A percentile compares a stretch with the other conserved stretches of the same genome.
phyloP scores from a whole-genome alignment of 2,113 vertebrate species.

The Geococcyx californianus region DNA sequence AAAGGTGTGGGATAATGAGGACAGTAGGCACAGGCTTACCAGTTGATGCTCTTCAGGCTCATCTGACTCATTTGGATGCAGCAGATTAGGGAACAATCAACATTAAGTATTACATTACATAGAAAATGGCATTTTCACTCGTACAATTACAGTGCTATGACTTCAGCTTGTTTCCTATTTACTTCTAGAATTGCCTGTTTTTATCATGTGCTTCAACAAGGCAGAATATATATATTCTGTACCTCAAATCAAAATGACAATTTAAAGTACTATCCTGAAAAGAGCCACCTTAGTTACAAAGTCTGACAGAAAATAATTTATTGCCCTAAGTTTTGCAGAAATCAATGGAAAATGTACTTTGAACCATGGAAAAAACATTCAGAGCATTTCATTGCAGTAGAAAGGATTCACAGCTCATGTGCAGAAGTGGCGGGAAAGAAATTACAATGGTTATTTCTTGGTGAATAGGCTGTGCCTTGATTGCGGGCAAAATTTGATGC shows the following conservation, averaged over 20 bases:
- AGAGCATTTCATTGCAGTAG: neutral
- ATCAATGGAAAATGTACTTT: neutral
- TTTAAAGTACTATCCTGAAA: neutral
- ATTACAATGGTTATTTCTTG: neutral
- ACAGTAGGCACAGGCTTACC: neutral
- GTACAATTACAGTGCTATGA: rapidly evolving
- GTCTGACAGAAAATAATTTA: neutral
- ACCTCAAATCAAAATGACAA: neutral
- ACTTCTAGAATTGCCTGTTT: neutral
- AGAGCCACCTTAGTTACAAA: neutral
- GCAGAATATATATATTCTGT: neutral
- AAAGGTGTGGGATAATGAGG: neutral
- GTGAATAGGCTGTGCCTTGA: neutral
- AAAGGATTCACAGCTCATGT: neutral
- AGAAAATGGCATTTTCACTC: neutral
- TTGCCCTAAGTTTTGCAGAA: neutral
- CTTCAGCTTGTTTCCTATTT: neutral
- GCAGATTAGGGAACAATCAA: neutral
- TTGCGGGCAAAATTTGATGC: neutral
- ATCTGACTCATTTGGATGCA: neutral
- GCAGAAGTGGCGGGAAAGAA: neutral
- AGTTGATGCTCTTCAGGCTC: neutral
- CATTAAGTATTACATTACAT: neutral
- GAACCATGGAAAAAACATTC: neutral
- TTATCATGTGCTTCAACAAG: neutral